phyloP scores from a whole-genome alignment of 2,113 vertebrate species.

The Gasterosteus nipponicus region DNA sequence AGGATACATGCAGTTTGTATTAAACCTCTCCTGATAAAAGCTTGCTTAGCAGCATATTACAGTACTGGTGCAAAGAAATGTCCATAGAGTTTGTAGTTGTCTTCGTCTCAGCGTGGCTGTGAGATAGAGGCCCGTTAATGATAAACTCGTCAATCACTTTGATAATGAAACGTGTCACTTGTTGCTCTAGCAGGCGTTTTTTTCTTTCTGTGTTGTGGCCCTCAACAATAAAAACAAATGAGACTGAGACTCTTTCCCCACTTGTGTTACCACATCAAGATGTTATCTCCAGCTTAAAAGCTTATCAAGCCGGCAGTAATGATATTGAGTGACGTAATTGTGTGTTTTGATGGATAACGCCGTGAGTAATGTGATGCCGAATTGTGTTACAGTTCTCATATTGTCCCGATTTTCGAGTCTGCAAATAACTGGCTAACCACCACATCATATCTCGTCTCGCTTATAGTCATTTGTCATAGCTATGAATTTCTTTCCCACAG shows the following conservation, averaged over 20 bases:
- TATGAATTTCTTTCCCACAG: constrained; percentile 68
- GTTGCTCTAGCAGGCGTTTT: background rate
- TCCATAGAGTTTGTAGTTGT: constrained; percentile 18
- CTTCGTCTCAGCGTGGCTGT: constrained; percentile 8
- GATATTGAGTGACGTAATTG: constrained; percentile 75
- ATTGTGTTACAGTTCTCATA: constrained; percentile 74
- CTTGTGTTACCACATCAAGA: constrained; percentile 70
- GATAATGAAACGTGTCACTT: constrained; percentile 51
- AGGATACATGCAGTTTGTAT: constrained; percentile 2
- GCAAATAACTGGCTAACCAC: constrained; percentile 56
- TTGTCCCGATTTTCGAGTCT: constrained; percentile 68
- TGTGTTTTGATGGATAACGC: constrained; percentile 79
- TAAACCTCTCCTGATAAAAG: constrained; percentile 17
- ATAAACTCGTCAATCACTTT: constrained; percentile 59
- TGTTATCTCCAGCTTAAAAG: constrained; percentile 74
- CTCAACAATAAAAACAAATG: constrained; percentile 58
- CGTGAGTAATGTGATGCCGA: constrained; percentile 74
- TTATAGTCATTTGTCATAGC: constrained; percentile 72
- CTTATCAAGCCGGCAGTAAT: constrained; percentile 74
- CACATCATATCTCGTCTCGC: constrained; percentile 27
- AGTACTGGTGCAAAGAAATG: constrained; percentile 36
- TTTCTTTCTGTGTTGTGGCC: constrained; percentile 41
- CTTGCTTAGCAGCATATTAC: constrained; percentile 12
- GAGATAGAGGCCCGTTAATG: constrained; percentile 15
- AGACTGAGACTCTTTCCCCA: constrained; percentile 50